Percentiles rank a stretch among this genome's conserved stretches.
These are phyloP conservation scores for Scopus umbretta DNA, from an alignment of 2,113 vertebrate species.

Conservation along the genomic window DNA sequence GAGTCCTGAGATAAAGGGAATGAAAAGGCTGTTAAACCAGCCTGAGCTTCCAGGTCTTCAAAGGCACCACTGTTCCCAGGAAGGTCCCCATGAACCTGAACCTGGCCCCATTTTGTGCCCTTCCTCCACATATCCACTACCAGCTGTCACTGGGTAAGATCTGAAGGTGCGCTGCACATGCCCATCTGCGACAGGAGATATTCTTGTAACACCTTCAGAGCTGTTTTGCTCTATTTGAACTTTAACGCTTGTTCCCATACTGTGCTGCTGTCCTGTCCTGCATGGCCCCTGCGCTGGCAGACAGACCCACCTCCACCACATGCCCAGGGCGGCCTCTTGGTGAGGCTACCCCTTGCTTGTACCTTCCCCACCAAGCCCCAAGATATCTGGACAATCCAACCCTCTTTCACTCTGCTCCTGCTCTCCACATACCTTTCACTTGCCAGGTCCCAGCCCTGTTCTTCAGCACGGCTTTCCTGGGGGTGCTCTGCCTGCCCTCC, in stretches of 20 bases:
- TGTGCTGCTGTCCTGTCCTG: not conserved
- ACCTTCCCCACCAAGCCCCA: not conserved
- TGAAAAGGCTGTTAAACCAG: not conserved
- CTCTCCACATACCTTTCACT: not conserved
- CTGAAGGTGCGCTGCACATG: rapidly evolving
- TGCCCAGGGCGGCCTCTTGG: not conserved
- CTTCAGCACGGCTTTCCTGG: rapidly evolving
- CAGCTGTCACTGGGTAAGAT: not conserved
- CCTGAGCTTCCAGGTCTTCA: not conserved
- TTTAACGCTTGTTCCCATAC: not conserved
- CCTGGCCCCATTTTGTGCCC: not conserved
- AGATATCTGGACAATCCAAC: not conserved
- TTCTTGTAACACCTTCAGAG: not conserved
- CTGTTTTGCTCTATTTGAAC: not conserved
- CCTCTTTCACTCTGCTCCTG: not conserved
- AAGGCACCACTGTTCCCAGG: not conserved
- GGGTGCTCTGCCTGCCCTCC: not conserved
- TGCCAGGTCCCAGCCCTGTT: not conserved
- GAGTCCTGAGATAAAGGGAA: not conserved
- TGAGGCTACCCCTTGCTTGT: not conserved
- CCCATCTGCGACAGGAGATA: not conserved
- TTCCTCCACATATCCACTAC: not conserved
- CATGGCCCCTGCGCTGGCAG: rapidly evolving
- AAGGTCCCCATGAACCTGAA: not conserved
- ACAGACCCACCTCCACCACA: rapidly evolving